Conservation (phyloP, 2,113 vertebrate genomes). For the Rhinoptilus africanus region DNA sequence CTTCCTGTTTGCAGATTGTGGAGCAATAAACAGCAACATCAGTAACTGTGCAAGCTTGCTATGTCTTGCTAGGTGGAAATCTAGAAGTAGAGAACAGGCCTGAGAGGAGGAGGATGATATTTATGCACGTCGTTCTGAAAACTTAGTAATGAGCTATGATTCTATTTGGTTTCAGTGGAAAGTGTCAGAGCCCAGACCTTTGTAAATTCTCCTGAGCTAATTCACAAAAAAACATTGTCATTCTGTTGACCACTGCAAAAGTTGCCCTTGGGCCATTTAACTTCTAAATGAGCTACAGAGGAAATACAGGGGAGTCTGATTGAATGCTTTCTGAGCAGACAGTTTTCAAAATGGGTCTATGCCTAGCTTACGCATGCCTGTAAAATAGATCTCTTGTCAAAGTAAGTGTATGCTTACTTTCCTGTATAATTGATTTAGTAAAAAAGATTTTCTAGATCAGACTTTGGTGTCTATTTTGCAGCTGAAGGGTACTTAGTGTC, state of each 20-base stretch:
- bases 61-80: background rate
- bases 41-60: background rate
- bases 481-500: background rate
- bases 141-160: background rate
- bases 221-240: background rate
- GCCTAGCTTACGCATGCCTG: background rate
- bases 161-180: background rate
- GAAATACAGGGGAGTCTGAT: background rate
- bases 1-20: conserved; percentile 45
- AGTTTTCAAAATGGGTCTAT: background rate
- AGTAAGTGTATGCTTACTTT: background rate
- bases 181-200: background rate
- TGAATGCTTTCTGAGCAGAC: background rate
- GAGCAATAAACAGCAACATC: conserved; percentile 44
- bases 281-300: background rate
- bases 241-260: background rate
- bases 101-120: background rate
- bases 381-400: background rate
- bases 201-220: background rate
- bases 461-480: background rate
- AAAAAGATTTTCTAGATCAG: background rate
- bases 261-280: background rate
- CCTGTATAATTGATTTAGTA: background rate
- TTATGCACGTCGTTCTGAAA: background rate
- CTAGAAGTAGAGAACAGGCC: background rate